phyloP scores from a whole-genome alignment of 1,140 invertebrate genomes.

The Cydia fagiglandana region DNA sequence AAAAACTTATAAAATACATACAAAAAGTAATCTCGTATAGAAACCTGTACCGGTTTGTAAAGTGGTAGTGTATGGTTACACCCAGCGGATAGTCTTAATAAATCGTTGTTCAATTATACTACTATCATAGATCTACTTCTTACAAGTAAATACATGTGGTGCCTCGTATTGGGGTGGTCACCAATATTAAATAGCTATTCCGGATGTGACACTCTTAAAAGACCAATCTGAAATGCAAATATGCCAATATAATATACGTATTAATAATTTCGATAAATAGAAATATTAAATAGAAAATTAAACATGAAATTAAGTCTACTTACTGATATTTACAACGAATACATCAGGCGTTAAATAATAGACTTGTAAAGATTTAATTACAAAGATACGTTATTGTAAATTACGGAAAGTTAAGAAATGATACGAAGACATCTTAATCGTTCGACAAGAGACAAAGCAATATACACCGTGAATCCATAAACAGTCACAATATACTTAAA shows the following conservation, averaged over 20 bases:
- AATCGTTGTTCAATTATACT: slow-evolving; percentile 66
- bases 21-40: slow-evolving; percentile 48
- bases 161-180: slow-evolving; percentile 40
- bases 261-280: slow-evolving; percentile 28
- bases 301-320: slow-evolving; percentile 26
- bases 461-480: slow-evolving; percentile 29
- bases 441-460: slow-evolving; percentile 41
- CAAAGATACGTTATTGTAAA: slow-evolving; percentile 5
- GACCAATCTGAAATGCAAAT: slow-evolving; percentile 73
- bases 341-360: slow-evolving; percentile 20
- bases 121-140: slow-evolving; percentile 41
- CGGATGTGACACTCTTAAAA: slow-evolving; percentile 75
- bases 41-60: slow-evolving; percentile 36
- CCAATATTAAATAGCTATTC: slow-evolving; percentile 66
- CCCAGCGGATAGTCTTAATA: slow-evolving; percentile 49
- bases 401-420: slow-evolving; percentile 7
- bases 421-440: slow-evolving; percentile 6
- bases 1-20: slow-evolving; percentile 58
- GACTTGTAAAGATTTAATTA: slow-evolving; percentile 20
- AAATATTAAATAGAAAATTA: slow-evolving; percentile 22
- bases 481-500: slow-evolving; percentile 2
- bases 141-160: slow-evolving; percentile 44
- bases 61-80: slow-evolving; percentile 37
- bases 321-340: slow-evolving; percentile 31
- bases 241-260: slow-evolving; percentile 32